phyloP scores from a whole-genome alignment of 2,888 invertebrate species.

The Orgyia antiqua region DNA sequence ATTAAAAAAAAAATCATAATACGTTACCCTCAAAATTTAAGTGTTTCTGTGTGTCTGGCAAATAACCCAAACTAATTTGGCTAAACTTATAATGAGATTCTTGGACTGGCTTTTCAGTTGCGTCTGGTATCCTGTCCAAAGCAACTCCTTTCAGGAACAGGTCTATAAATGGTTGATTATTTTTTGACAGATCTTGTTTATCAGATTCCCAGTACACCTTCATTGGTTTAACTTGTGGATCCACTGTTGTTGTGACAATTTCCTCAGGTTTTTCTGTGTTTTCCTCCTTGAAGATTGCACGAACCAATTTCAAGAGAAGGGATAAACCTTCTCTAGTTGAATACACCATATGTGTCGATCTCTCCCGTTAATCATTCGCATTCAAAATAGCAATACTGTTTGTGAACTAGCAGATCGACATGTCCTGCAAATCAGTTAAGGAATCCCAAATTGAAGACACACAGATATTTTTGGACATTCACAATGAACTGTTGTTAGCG shows the following conservation, averaged over 20 bases:
- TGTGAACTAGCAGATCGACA: constrained; percentile 61
- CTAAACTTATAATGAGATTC: constrained; percentile 69
- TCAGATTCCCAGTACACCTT: constrained; percentile 70
- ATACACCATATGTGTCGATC: constrained; percentile 68
- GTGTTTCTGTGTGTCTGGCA: constrained; percentile 51
- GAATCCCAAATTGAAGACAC: constrained; percentile 75
- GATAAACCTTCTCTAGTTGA: constrained; percentile 60
- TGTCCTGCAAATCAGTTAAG: constrained; percentile 77
- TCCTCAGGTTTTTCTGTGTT: constrained; percentile 42
- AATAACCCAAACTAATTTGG: constrained; percentile 47
- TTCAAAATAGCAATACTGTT: constrained; percentile 57
- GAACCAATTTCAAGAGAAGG: constrained; percentile 63
- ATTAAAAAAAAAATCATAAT: constrained; percentile 39
- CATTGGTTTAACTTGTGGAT: constrained; percentile 54
- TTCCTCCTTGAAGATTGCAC: constrained; percentile 40
- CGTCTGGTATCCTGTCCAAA: constrained; percentile 61
- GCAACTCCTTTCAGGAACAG: constrained; percentile 52
- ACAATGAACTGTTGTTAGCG: constrained; percentile 49
- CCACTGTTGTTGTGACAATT: constrained; percentile 25
- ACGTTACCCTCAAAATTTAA: constrained; percentile 61
- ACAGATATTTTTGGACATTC: constrained; percentile 66
- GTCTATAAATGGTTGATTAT: constrained; percentile 59
- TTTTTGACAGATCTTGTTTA: constrained; percentile 44
- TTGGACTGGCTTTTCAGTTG: constrained; percentile 54
- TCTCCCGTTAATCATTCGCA: constrained; percentile 51